Evolutionary conservation across 2,888 invertebrate species (phyloP), one percentile per base, ranked within the genome.

Genomic region (Aphidoletes aphidimyza): DNA sequence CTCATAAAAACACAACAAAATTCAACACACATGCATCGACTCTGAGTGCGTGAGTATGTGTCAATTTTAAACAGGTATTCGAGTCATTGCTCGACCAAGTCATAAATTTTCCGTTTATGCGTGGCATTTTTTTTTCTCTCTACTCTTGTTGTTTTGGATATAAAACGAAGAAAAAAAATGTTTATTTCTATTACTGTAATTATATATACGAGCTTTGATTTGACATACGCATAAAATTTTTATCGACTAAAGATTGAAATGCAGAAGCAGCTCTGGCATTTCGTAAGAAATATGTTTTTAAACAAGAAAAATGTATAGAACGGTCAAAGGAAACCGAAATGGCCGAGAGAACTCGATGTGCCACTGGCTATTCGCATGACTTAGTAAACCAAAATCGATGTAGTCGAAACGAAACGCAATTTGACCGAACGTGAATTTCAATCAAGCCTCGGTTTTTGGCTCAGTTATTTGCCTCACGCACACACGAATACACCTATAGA

Each of bases 151-250:
- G 34, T n/a, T n/a, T n/a, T 81, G 36, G 37, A 54, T 69, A 6
- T 42, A 42, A 9, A 9, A 9, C 42, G 42, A 42, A 9, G 14
- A 69, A n/a, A 54, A 54, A 69, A 30, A 81, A 22, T 11, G 3
- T n/a, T 81, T 81, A 22, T 81, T 81, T 81, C 81, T 81, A 36
- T 81, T 81, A 37, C 81, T 81, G n/a, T 81, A 37, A 81, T 81
- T 81, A 81, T 81, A 5, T n/a, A 22, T 54, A 54, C 54, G 54
- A n/a, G 54, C 22, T 54, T 54, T 54, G 54, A 54, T 22, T 54
- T 22, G 22, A 54, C 22, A 22, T 37, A 81, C 81, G 37, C 69
- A 69, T 30, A 69, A 69, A 69, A 30, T 6, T 30, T 5, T 54
- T 5, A 26, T n/a, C 0, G 54, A 5, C n/a, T n/a, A n/a, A n/a